Evolutionary conservation across 2,888 invertebrate species (phyloP).

Genomic region (Leptopterna dolabrata): DNA sequence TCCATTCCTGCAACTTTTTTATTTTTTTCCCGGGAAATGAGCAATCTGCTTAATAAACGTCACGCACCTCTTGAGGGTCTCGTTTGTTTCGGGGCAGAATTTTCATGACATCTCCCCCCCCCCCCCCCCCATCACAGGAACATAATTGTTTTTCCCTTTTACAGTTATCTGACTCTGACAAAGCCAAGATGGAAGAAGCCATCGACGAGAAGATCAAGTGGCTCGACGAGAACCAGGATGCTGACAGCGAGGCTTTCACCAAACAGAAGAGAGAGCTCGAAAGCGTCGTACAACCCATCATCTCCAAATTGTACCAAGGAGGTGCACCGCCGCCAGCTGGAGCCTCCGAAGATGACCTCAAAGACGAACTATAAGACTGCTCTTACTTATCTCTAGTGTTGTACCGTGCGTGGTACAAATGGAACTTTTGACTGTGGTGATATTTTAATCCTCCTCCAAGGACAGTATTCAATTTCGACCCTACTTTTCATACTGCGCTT

Average conservation of each 20-base stretch:
- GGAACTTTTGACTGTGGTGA: conserved; percentile 40
- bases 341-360: conserved; percentile 75
- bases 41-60: too few relatives aligned
- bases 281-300: conserved; percentile 95
- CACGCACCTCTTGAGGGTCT: too few relatives aligned
- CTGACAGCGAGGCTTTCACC: conserved; percentile 91
- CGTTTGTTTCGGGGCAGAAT: too few relatives aligned
- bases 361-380: conserved; percentile 80
- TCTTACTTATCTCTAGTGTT: conserved; percentile 27
- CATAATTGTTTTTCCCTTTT: not conserved
- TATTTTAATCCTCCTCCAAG: not conserved
- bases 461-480: conserved; percentile 10
- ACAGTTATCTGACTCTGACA: conserved; percentile 82
- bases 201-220: conserved; percentile 97
- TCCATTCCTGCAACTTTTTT: too few relatives aligned
- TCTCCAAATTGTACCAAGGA: conserved; percentile 94
- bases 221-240: conserved; percentile 95
- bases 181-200: conserved; percentile 93
- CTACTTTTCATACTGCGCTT: not conserved
- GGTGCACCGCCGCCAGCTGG: conserved; percentile 79
- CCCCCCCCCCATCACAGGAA: too few relatives aligned
- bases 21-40: too few relatives aligned
- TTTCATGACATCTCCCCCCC: too few relatives aligned
- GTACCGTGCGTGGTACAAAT: conserved; percentile 31
- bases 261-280: conserved; percentile 95